phyloP scores from a whole-genome alignment of 2,113 vertebrate species.

The Lanius collurio region DNA sequence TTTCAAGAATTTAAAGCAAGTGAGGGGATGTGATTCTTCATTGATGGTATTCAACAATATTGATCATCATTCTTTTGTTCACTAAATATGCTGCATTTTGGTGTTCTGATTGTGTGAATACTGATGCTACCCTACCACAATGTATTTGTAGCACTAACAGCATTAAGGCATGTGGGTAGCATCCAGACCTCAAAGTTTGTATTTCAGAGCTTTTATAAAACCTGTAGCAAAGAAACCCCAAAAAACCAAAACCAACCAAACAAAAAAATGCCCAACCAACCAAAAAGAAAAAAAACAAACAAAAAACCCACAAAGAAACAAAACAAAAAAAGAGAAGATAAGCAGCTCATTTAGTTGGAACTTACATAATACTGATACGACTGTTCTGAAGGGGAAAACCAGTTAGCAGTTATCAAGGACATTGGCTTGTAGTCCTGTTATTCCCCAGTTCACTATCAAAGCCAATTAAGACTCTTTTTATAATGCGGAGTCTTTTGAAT shows the following conservation, averaged over 20 bases:
- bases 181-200: neutral
- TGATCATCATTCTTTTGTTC: neutral
- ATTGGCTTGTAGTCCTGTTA: neutral
- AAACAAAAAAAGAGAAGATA: neutral
- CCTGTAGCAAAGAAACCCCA: neutral
- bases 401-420: neutral
- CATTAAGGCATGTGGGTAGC: neutral
- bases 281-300: neutral
- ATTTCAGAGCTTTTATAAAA: neutral
- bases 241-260: neutral
- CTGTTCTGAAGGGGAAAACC: neutral
- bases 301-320: neutral
- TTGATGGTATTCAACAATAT: neutral
- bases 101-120: neutral
- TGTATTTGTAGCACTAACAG: neutral
- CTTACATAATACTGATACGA: neutral
- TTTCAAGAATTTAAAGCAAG: neutral
- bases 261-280: neutral
- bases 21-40: neutral
- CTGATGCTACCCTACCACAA: neutral
- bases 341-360: neutral
- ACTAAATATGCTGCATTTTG: neutral
- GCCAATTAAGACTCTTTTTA: neutral
- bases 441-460: neutral
- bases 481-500: neutral